Base-by-base conservation (phyloP, 2,113 vertebrate species). In the Chaetura pelagica region DNA sequence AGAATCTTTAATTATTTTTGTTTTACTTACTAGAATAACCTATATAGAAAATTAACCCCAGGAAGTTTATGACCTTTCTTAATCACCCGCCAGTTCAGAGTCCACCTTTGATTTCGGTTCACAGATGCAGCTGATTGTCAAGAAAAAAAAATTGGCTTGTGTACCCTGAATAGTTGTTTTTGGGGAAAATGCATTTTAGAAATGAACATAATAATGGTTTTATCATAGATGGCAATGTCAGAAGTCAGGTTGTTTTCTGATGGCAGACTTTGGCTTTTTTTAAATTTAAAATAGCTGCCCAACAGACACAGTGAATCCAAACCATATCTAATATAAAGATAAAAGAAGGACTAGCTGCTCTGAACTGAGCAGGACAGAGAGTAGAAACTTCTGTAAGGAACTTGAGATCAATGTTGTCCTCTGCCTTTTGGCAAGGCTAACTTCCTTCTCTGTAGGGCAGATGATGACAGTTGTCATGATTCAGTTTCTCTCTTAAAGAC, bases 41-140 rank as follows among this genome's bases (percentile, higher is more conserved):
- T 51, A 13, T 48, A 46, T 26, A 64, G 83, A 84, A 89, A 75
- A 89, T 68, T 54, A 67, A 80, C 57, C 64, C 59, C 21, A 34
- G 42, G 62, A 91, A 86, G 48, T 67, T 89, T 93, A 73, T 69
- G 68, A 88, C 67, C 57, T 9, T 55, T 81, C 73, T 80, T 80
- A 77, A n/a, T 83, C 69, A 84, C 61, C 38, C 1, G 0, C 23
- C 64, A 29, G 35, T 86, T 84, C 49, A 16, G 89, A 79, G 61
- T 61, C 74, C 74, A 75, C 87, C 49, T 91, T 89, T 75, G 57
- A 77, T 94, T 91, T 89, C 35, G 7, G 38, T 57, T 92, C 88
- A 87, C 61, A 89, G 73, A 61, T 54, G 27, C 76, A 92, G 62
- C 55, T 75, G 69, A 72, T 96, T 92, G 89, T 88, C 80, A 81